Evolutionary conservation across 2,797 vertebrate species (phyloP).

Genomic region (Megaceryle alcyon): DNA sequence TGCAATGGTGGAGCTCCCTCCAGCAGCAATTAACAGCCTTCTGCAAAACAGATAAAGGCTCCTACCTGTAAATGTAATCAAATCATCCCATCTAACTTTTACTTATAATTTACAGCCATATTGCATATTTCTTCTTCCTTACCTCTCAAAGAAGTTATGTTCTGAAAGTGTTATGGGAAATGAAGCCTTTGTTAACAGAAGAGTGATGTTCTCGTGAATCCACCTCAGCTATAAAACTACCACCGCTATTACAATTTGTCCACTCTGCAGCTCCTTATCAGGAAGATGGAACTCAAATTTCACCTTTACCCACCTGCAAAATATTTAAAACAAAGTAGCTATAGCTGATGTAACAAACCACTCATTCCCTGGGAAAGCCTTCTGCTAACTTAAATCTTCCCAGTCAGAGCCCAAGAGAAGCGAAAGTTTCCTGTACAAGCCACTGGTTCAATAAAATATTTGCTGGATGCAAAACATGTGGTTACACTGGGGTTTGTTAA

Average conservation of each 20-base stretch:
- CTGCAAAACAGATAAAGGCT: not conserved
- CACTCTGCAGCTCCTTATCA: slow-evolving; percentile 22
- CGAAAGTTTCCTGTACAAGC: slow-evolving; percentile 65
- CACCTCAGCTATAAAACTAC: not conserved
- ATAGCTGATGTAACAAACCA: slow-evolving; percentile 43
- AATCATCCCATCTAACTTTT: not conserved
- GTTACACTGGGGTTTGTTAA: slow-evolving; percentile 65
- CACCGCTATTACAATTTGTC: not conserved
- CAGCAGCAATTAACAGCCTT: not conserved
- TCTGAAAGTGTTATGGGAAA: not conserved
- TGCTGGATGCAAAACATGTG: slow-evolving; percentile 69
- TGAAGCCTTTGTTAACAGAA: not conserved
- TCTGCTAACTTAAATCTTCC: slow-evolving; percentile 59
- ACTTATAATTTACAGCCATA: not conserved
- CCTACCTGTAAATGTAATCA: not conserved
- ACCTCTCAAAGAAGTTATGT: not conserved
- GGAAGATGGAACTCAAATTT: slow-evolving; percentile 10
- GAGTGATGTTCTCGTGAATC: not conserved
- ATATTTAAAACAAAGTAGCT: slow-evolving; percentile 49
- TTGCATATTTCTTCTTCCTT: not conserved
- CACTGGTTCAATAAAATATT: slow-evolving; percentile 70
- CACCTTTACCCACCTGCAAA: not conserved
- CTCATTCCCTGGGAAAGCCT: slow-evolving; percentile 37
- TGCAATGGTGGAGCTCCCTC: not conserved
- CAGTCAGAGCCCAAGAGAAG: slow-evolving; percentile 53